Conservation (phyloP, 2,888 invertebrate species). For the Nezara viridula region DNA sequence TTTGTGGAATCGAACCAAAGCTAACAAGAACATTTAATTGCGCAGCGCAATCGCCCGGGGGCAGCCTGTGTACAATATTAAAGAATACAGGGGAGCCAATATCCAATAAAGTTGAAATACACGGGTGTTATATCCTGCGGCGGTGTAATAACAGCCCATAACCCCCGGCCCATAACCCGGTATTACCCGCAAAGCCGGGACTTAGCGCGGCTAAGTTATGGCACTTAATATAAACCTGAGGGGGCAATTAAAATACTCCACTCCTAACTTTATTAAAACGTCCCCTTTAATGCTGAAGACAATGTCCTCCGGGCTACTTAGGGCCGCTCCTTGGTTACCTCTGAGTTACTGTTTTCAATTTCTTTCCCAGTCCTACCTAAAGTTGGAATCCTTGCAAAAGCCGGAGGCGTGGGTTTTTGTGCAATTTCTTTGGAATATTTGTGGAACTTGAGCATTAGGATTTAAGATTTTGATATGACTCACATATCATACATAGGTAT, state of each 20-base stretch:
- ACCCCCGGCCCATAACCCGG: neutral
- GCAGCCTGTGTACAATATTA: conserved; percentile 49
- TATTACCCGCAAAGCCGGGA: conserved; percentile 40
- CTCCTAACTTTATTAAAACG: conserved; percentile 47
- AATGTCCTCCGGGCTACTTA: conserved; percentile 4
- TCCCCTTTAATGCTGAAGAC: conserved; percentile 27
- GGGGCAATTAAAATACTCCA: conserved; percentile 55
- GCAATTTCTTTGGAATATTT: neutral
- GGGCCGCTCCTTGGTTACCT: conserved; percentile 25
- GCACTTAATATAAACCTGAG: conserved; percentile 57
- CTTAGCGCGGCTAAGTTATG: conserved; percentile 54
- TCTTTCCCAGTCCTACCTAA: neutral
- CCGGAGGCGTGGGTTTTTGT: neutral
- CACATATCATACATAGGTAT: too few species aligned
- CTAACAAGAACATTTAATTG: conserved; percentile 22
- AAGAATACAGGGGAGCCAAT: conserved; percentile 22
- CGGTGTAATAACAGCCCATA: conserved; percentile 41
- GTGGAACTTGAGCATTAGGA: neutral
- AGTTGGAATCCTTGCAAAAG: neutral
- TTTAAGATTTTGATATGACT: neutral
- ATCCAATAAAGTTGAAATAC: conserved; percentile 48
- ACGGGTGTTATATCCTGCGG: conserved; percentile 42
- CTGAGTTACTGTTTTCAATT: conserved; percentile 47
- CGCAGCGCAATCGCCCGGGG: neutral
- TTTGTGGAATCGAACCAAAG: neutral